A percentile compares a stretch with the other conserved stretches of the same genome.
Conservation (phyloP, 2,888 invertebrate genomes). For the Acanthosepion pharaonis region DNA sequence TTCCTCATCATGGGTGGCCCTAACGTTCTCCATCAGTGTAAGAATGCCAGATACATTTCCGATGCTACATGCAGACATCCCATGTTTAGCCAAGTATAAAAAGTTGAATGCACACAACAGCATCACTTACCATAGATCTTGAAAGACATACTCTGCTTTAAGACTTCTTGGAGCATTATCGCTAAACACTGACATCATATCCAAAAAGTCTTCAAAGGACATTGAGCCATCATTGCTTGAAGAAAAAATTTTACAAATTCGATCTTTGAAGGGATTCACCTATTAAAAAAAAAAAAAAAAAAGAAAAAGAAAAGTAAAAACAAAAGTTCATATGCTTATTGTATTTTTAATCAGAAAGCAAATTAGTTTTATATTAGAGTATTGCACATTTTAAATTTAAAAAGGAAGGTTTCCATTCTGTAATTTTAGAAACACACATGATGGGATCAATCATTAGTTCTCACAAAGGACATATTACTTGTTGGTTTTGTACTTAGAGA, state of each 20-base stretch:
- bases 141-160: conserved; percentile 75
- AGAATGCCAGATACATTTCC: no score
- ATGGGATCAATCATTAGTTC: no score
- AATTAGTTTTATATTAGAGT: no score
- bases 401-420: no score
- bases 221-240: conserved; percentile 69
- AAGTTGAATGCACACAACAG: neutral
- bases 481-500: no score
- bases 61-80: no score
- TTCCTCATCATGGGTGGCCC: no score
- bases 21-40: no score
- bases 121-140: conserved; percentile 72
- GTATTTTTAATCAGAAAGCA: neutral
- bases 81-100: neutral
- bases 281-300: conserved; percentile 54
- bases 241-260: conserved; percentile 74
- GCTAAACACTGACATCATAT: conserved; percentile 75
- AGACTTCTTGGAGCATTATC: conserved; percentile 74
- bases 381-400: no score
- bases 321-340: neutral
- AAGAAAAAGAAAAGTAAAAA: no score
- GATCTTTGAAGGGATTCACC: conserved; percentile 74
- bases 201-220: conserved; percentile 75
- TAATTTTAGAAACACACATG: no score
- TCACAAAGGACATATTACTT: no score